phyloP scores from a whole-genome alignment of 2,888 invertebrate species.

The Pycnomerus fuliginosus region DNA sequence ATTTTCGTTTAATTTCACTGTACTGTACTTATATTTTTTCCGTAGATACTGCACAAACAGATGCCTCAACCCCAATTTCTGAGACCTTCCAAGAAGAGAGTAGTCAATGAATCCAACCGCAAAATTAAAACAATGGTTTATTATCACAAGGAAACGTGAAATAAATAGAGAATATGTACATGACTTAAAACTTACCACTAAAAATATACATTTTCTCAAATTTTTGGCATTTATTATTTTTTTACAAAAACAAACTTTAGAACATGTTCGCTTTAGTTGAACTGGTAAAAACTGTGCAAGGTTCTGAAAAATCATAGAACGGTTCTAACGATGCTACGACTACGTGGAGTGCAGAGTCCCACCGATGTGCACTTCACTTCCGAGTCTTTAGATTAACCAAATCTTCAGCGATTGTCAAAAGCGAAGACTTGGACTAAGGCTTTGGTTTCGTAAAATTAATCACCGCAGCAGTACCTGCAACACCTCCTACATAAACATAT shows the following conservation, averaged over 20 bases:
- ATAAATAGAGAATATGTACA: constrained; percentile 36
- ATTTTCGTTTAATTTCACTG: too few relatives aligned
- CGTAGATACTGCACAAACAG: too few relatives aligned
- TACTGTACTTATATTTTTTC: too few relatives aligned
- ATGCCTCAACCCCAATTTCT: too few relatives aligned
- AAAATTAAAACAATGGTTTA: constrained; percentile 32
- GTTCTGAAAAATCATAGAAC: constrained; percentile 17
- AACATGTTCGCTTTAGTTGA: constrained; percentile 33
- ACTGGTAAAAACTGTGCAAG: constrained; percentile 33
- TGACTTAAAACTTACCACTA: constrained; percentile 29
- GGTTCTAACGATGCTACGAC: constrained; percentile 17
- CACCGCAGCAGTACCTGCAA: constrained; percentile 47
- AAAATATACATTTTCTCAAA: constrained; percentile 35
- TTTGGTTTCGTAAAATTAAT: constrained; percentile 30
- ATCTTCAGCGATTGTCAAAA: constrained; percentile 12
- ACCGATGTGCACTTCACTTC: constrained; percentile 21
- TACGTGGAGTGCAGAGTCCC: constrained; percentile 17
- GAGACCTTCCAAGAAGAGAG: too few relatives aligned
- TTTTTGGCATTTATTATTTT: constrained; percentile 16
- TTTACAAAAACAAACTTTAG: constrained; percentile 35
- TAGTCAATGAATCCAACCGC: too few relatives aligned
- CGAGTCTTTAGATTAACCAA: constrained; percentile 12
- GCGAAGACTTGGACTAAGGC: constrained; percentile 23
- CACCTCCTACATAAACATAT: constrained; percentile 48
- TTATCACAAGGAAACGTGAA: constrained; percentile 41